Evolutionary conservation across 2,797 vertebrate species (phyloP).

Genomic region (Mormyrops boulengeri): DNA sequence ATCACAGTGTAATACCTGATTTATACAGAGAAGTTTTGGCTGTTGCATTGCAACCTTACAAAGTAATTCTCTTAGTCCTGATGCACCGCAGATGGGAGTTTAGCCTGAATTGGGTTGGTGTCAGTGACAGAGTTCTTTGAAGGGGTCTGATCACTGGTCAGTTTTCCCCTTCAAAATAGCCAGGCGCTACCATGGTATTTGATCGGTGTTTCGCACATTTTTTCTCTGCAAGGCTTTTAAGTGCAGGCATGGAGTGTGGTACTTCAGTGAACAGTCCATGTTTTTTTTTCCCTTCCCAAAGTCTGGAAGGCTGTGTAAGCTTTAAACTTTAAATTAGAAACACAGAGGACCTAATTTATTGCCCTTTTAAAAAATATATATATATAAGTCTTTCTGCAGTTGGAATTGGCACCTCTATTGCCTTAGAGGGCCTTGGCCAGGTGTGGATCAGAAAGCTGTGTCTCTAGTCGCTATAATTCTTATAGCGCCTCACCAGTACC

Average conservation of each 20-base stretch:
- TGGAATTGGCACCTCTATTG: slow-evolving; percentile 34
- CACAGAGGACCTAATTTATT: neutral
- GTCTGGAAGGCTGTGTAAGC: neutral
- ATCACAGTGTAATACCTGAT: neutral
- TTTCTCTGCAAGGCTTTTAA: slow-evolving; percentile 35
- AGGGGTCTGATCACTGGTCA: slow-evolving; percentile 55
- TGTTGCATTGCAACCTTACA: neutral
- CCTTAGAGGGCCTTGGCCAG: slow-evolving; percentile 31
- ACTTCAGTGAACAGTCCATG: neutral
- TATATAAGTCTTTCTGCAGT: slow-evolving; percentile 22
- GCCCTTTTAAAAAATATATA: neutral
- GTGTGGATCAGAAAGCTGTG: slow-evolving; percentile 32
- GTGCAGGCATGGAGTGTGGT: neutral
- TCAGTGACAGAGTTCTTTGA: slow-evolving; percentile 25
- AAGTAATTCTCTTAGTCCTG: neutral
- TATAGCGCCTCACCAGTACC: slow-evolving; percentile 37
- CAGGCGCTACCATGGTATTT: slow-evolving; percentile 45
- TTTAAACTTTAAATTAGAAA: slow-evolving; percentile 1
- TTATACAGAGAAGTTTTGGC: neutral
- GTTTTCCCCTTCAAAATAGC: slow-evolving; percentile 55
- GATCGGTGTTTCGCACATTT: slow-evolving; percentile 67
- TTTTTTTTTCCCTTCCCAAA: neutral
- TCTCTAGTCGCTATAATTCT: neutral
- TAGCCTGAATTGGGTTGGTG: neutral
- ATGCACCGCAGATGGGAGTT: neutral